Evolutionary conservation across 2,113 vertebrate species (phyloP).

Genomic region (Nanger granti): DNA sequence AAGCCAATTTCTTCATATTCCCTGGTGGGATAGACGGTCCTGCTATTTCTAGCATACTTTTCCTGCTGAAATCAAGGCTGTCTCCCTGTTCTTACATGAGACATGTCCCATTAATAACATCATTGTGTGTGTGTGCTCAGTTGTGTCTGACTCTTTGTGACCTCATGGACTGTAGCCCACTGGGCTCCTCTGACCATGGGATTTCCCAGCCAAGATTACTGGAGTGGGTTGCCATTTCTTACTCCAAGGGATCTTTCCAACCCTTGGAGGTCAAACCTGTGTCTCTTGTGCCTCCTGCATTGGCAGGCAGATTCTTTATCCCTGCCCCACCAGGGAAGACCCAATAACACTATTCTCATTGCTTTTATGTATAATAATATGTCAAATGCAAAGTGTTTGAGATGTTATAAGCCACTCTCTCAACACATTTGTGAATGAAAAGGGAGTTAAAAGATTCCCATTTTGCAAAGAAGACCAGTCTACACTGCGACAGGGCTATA

Average conservation of each 20-base stretch:
- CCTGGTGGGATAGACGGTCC: rapidly evolving
- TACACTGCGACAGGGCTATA: rapidly evolving
- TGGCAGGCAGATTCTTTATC: not conserved
- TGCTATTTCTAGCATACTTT: not conserved
- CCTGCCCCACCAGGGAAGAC: not conserved
- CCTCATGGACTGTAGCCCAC: not conserved
- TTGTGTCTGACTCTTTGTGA: not conserved
- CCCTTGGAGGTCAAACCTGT: not conserved
- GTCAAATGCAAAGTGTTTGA: not conserved
- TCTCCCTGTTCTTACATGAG: not conserved
- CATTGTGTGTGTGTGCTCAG: not conserved
- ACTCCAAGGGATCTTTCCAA: not conserved
- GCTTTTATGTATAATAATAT: not conserved
- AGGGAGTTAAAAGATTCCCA: rapidly evolving
- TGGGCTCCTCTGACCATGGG: not conserved
- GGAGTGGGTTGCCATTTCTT: not conserved
- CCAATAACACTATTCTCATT: no score
- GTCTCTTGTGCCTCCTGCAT: not conserved
- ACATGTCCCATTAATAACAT: not conserved
- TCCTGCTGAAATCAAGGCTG: not conserved
- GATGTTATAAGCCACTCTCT: not conserved
- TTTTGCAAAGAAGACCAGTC: not conserved
- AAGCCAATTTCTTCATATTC: not conserved
- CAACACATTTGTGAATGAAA: not conserved
- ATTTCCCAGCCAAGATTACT: not conserved